Conservation (phyloP, 2,888 invertebrate species). For the Cephus nigrinus region DNA sequence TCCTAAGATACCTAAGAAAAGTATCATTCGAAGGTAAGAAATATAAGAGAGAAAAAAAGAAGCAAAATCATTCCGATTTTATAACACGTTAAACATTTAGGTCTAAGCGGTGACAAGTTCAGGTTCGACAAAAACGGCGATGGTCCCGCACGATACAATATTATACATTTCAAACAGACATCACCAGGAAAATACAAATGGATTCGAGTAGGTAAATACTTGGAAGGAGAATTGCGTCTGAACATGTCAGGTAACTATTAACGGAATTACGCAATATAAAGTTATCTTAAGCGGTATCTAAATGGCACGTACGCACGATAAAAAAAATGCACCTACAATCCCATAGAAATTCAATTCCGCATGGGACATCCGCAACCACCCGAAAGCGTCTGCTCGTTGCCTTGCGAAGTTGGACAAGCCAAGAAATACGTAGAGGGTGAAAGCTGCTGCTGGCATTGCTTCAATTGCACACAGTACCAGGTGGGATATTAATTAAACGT, state of each 20-base stretch:
- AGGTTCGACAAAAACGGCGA: conserved; percentile 91
- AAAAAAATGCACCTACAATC: neutral
- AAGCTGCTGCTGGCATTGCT: conserved; percentile 95
- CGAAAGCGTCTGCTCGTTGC: conserved; percentile 90
- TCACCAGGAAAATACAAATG: conserved; percentile 81
- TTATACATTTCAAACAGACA: conserved; percentile 92
- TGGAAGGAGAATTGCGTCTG: conserved; percentile 83
- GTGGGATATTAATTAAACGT: conserved; percentile 62
- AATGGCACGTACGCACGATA: neutral
- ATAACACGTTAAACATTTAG: conserved; percentile 65
- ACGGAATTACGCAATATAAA: neutral
- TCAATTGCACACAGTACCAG: conserved; percentile 90
- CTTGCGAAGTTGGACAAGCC: conserved; percentile 89
- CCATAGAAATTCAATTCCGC: conserved; percentile 84
- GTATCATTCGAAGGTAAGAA: conserved; percentile 87
- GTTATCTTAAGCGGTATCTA: neutral
- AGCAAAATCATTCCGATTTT: neutral
- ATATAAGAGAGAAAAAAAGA: neutral
- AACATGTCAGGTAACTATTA: conserved; percentile 77
- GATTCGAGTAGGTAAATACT: conserved; percentile 89
- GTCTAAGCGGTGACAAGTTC: conserved; percentile 89
- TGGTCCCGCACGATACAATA: conserved; percentile 94
- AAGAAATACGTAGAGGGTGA: conserved; percentile 94
- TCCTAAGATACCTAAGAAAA: conserved; percentile 84
- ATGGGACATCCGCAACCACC: conserved; percentile 82